Evolutionary conservation across 2,888 invertebrate genomes (phyloP).

Genomic region (Acleris sparsana): DNA sequence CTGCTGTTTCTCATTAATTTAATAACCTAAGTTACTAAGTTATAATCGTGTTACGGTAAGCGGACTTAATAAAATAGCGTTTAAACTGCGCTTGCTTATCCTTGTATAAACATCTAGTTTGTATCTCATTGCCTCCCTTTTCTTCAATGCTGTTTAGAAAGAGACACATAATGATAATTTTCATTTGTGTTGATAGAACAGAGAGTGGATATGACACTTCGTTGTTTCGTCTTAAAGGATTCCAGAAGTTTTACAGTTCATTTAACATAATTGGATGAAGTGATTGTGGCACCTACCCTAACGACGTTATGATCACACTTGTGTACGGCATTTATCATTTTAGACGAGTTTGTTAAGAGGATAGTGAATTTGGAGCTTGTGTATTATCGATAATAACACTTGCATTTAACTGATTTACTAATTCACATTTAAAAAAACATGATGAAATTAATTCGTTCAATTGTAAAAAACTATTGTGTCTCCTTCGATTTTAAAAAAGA

Average conservation of each 20-base stretch:
- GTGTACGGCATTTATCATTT: neutral
- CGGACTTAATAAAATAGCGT: conserved; percentile 40
- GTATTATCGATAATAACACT: no score
- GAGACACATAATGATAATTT: no score
- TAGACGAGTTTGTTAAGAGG: neutral
- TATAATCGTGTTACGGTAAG: conserved; percentile 39
- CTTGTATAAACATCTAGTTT: no score
- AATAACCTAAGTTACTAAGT: conserved; percentile 25
- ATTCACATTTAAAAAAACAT: no score
- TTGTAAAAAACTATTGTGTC: no score
- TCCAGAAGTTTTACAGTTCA: conserved; percentile 24
- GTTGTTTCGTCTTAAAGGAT: conserved; percentile 35
- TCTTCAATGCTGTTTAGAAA: no score
- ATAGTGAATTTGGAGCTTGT: no score
- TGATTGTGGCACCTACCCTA: conserved; percentile 1
- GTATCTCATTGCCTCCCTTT: no score
- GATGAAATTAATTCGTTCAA: no score
- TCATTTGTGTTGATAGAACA: no score
- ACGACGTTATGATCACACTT: conserved; percentile 4
- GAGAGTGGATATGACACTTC: conserved; percentile 36
- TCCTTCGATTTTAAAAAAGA: no score
- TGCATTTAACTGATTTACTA: no score
- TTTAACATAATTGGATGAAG: conserved; percentile 18
- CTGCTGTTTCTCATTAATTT: conserved; percentile 12
- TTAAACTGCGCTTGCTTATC: conserved; percentile 38